Evolutionary conservation across 2,113 vertebrate genomes (phyloP), one percentile per base, ranked within the genome.

Genomic region (Nesogale talazaci): DNA sequence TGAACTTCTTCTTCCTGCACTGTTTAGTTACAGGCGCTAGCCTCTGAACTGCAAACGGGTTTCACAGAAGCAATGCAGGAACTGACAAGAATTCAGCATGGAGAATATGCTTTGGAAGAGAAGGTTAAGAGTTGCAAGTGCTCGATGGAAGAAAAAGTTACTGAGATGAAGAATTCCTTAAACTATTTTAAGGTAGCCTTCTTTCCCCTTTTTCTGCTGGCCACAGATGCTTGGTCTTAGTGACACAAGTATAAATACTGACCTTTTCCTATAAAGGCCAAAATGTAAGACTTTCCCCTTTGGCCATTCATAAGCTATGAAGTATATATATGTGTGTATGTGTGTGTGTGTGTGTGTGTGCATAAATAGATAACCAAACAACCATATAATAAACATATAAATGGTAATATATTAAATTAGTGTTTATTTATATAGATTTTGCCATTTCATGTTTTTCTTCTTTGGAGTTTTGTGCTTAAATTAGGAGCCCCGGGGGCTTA

Each of bases 151-250:
- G 98, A 99, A 94, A 99, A 99, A 96, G 99, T 99, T 94, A 98
- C 99, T 7, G 98, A 99, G 94, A 98, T 99, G 97, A 99, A 99
- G 97, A 99, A 99, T 93, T 99, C 98, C 3, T 97, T 99, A 63
- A 99, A 99, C 97, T 99, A 98, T 0, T 98, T 99, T 93, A 99
- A 99, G 99, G 99, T 99, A 96, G 86, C 89, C 16, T 6, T 38
- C 31, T 91, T 40, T 61, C 36, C 88, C 23, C 3, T 85, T 81
- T 84, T 36, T 36, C 15, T n/a, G 56, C 40, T 86, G 23, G 67
- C 76, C 74, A 86, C 36, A 91, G 31, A 67, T 79, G 76, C 6
- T 87, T 65, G 38, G 78, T 90, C 15, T 93, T 38, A 34, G 70
- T 38, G 40, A 46, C 12, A n/a, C 17, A 56, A 57, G 10, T 46